Evolutionary conservation across 2,113 vertebrate species (phyloP).

Genomic region (Brevimyrus niger): DNA sequence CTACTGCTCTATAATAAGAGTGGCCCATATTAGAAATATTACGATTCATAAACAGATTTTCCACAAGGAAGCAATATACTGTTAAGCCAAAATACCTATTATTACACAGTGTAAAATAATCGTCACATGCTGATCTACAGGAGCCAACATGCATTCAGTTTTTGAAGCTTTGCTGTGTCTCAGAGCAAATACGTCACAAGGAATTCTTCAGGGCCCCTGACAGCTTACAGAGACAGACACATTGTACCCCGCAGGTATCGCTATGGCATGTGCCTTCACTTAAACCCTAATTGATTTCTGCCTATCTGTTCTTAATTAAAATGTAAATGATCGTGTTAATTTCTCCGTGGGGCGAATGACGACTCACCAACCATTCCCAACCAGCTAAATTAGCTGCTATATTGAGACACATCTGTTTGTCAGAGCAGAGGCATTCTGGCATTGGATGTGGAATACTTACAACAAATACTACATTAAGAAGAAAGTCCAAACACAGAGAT

Average conservation of each 20-base stretch:
- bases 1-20: not conserved
- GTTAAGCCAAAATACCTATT: not conserved
- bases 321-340: slow-evolving; percentile 56
- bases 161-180: not conserved
- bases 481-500: not conserved
- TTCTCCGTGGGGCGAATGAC: slow-evolving; percentile 41
- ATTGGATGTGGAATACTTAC: not conserved
- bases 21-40: not conserved
- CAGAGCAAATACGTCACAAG: not conserved
- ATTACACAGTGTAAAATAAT: not conserved
- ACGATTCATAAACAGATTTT: not conserved
- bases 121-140: not conserved
- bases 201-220: not conserved
- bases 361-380: slow-evolving; percentile 17
- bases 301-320: slow-evolving; percentile 56
- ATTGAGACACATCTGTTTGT: slow-evolving; percentile 11
- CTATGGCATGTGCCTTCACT: slow-evolving; percentile 22
- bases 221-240: not conserved
- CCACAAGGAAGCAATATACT: not conserved
- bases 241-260: slow-evolving; percentile 8
- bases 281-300: slow-evolving; percentile 49
- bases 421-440: not conserved
- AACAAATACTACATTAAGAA: not conserved
- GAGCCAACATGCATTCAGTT: not conserved
- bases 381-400: slow-evolving; percentile 13